These are phyloP conservation scores for Trididemnum miniatum DNA, from an alignment of 23 tunicate genomes.

Conservation along the genomic window DNA sequence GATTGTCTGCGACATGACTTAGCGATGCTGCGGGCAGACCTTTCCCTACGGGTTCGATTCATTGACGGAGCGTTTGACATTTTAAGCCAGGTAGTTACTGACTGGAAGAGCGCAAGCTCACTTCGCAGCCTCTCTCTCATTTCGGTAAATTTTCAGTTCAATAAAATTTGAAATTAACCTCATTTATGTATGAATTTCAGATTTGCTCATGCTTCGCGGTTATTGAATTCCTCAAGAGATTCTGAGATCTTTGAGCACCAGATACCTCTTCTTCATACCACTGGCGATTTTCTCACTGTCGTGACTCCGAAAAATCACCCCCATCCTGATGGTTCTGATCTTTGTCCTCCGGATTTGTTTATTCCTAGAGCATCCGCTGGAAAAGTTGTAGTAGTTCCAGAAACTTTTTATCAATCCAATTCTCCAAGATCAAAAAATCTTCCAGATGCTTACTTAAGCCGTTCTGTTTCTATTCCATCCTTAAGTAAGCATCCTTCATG, in stretches of 20 bases:
- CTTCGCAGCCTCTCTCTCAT: too few relatives aligned
- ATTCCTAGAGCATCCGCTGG: conserved; percentile 1
- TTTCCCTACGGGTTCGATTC: too few relatives aligned
- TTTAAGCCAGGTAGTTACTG: too few relatives aligned
- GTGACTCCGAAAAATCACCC: neutral
- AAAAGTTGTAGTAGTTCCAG: neutral
- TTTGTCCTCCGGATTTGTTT: neutral
- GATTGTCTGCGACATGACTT: too few relatives aligned
- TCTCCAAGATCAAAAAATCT: neutral
- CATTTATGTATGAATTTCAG: too few relatives aligned
- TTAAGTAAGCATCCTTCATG: neutral
- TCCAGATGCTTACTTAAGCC: neutral
- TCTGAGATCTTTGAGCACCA: conserved; percentile 21
- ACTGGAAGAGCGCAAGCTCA: too few relatives aligned
- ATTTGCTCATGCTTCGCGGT: too few relatives aligned
- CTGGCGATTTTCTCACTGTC: conserved; percentile 27
- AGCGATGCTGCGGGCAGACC: too few relatives aligned
- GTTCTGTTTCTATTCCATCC: neutral
- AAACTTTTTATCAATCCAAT: neutral
- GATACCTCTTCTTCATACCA: conserved; percentile 48
- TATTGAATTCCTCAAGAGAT: neutral
- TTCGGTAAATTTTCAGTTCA: too few relatives aligned
- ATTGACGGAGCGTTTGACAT: too few relatives aligned
- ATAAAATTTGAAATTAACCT: too few relatives aligned
- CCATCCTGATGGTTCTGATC: conserved; percentile 3